Conservation (phyloP, 1,140 invertebrate species). For the Dendroctonus ponderosae region DNA sequence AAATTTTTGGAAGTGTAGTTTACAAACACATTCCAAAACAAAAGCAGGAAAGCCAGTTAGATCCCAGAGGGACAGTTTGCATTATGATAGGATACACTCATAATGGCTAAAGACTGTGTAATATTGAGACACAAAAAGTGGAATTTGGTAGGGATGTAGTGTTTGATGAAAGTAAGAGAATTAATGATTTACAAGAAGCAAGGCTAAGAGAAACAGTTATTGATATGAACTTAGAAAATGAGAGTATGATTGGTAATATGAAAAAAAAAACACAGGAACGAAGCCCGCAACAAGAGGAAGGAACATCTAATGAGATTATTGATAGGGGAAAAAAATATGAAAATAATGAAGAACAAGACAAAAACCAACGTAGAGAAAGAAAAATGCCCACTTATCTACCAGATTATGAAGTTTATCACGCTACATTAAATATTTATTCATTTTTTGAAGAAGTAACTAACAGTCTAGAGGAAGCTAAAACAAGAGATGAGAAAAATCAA, state of each 20-base stretch:
- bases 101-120: slow-evolving; percentile 2
- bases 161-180: too few relatives aligned
- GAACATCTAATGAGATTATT: too few relatives aligned
- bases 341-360: slow-evolving; percentile 14
- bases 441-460: neutral
- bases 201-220: too few relatives aligned
- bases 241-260: too few relatives aligned
- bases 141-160: too few relatives aligned
- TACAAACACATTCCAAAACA: slow-evolving; percentile 1
- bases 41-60: neutral
- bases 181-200: too few relatives aligned
- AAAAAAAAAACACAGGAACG: too few relatives aligned
- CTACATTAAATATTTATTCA: neutral
- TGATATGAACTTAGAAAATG: too few relatives aligned
- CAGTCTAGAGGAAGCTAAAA: slow-evolving; percentile 3
- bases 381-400: neutral
- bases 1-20: slow-evolving; percentile 15
- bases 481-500: slow-evolving; percentile 39
- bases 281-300: too few relatives aligned
- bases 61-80: neutral
- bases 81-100: neutral
- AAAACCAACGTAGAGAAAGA: neutral
- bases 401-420: neutral
- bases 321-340: slow-evolving; percentile 4
- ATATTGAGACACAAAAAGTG: neutral